Percentiles rank a stretch among this genome's conserved stretches.
These are phyloP conservation scores for Clarias macrocephalus DNA, from an alignment of 2,113 vertebrate species.

Conservation along the genomic window DNA sequence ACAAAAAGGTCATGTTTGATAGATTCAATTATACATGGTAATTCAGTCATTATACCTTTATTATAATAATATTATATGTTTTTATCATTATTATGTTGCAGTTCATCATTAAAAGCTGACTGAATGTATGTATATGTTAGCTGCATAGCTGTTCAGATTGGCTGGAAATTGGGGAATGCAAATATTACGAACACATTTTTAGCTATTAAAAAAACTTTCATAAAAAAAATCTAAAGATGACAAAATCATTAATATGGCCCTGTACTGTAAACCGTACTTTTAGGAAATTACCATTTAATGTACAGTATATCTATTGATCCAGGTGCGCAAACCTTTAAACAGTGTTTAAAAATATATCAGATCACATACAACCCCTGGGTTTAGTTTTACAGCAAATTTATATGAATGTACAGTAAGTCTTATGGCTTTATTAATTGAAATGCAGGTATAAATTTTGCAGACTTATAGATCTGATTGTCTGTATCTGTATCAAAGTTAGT, in stretches of 20 bases:
- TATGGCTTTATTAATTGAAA: neutral
- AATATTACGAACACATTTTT: neutral
- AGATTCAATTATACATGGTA: neutral
- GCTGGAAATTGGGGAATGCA: neutral
- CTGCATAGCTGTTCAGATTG: neutral
- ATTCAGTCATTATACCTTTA: neutral
- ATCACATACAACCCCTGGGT: neutral
- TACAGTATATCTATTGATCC: neutral
- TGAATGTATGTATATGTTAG: neutral
- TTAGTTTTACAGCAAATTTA: neutral
- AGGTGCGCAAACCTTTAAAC: neutral
- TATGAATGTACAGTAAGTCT: neutral
- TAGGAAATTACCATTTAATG: neutral
- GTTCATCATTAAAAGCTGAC: neutral
- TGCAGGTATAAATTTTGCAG: neutral
- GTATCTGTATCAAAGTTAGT: neutral
- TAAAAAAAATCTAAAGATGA: neutral
- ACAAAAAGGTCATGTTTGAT: neutral
- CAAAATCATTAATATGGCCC: neutral
- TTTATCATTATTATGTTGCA: neutral
- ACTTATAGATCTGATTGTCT: neutral
- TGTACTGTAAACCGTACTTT: neutral
- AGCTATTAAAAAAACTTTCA: neutral
- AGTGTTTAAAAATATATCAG: neutral
- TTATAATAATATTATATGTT: neutral